Percentiles rank a stretch among this genome's conserved stretches.
Evolutionary conservation across 2,888 invertebrate species (phyloP).

Genomic region (Synergus gifuensis): DNA sequence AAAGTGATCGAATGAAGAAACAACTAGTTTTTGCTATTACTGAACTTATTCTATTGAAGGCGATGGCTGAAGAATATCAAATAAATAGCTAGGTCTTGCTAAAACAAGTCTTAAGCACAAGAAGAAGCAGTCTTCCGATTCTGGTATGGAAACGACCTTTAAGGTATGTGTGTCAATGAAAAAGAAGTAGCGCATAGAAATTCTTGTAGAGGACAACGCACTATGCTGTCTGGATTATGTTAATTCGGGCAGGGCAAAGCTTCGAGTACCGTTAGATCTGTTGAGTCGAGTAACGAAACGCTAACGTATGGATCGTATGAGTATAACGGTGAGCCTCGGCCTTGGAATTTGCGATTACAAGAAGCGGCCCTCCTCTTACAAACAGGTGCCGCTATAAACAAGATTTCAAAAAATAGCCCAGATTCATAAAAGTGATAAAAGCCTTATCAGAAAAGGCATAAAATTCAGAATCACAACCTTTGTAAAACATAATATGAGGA

Average conservation of each 20-base stretch:
- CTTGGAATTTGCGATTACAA: conserved; percentile 48
- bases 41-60: conserved; percentile 1
- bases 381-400: background rate
- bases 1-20: background rate
- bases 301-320: conserved; percentile 52
- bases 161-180: conserved; percentile 66
- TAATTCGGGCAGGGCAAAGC: conserved; percentile 69
- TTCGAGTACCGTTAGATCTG: conserved; percentile 71
- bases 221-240: conserved; percentile 68
- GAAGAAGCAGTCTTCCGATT: conserved; percentile 38
- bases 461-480: background rate
- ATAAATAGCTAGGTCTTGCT: background rate
- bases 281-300: conserved; percentile 55
- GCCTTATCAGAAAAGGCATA: background rate
- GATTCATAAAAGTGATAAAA: background rate
- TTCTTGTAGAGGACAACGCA: conserved; percentile 59
- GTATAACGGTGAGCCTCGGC: conserved; percentile 58
- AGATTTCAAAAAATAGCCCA: conserved; percentile 18
- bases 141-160: conserved; percentile 25
- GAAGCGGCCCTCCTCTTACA: conserved; percentile 32
- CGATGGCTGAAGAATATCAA: background rate
- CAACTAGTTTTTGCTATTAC: background rate
- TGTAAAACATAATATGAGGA: background rate
- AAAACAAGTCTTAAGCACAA: conserved; percentile 1
- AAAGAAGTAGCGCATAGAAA: conserved; percentile 68